Base-by-base conservation (phyloP, 1,140 invertebrate species). In the Drosophila arizonae region DNA sequence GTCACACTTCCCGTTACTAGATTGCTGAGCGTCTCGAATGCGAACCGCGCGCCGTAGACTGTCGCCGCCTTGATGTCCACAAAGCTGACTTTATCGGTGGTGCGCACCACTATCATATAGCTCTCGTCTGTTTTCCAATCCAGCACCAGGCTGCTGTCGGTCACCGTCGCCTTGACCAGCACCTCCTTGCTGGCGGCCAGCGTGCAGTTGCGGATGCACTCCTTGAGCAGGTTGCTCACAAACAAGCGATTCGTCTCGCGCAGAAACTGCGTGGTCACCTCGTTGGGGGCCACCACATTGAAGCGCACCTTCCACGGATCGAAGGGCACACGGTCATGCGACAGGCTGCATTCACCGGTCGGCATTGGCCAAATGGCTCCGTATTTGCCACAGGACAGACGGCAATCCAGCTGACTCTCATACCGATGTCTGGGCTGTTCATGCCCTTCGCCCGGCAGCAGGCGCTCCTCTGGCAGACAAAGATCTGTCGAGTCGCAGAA, bases 31-130 rank as follows among this genome's bases (percentile, higher is more conserved):
- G 96, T 96, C 91, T 97, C 96, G 46, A 97, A 91, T n/a, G 92
- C 95, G 80, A 96, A 95, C 2, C 96, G 93, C 0, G 94, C 95
- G 2, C 96, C 96, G 81, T 94, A 97, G n/a, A 95, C 94, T 0
- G 95, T 96, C 10, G 84, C 79, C 0, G 95, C 94, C 6, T 90
- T 88, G 10, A 97, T 94, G n/a, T 93, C 91, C 3, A 96, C 94
- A 60, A 91, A 91, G 6, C 70, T 91, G 55, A 81, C 90, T 17
- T 76, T 85, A 93, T 94, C 94, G 92, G 93, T 93, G 61, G 92
- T 93, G 43, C 91, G 91, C 6, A 95, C 88, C 54, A 93, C 92
- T 55, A 96, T 77, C 28, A 90, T 85, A 76, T 96, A 96, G 45
- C 93, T 91, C 91, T 96, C 95, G 73, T 94, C 93, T 0, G 95